Evolutionary conservation across 1,140 invertebrate genomes (phyloP), one percentile per base, ranked within the genome.

Genomic region (Vollenhovia emeryi): DNA sequence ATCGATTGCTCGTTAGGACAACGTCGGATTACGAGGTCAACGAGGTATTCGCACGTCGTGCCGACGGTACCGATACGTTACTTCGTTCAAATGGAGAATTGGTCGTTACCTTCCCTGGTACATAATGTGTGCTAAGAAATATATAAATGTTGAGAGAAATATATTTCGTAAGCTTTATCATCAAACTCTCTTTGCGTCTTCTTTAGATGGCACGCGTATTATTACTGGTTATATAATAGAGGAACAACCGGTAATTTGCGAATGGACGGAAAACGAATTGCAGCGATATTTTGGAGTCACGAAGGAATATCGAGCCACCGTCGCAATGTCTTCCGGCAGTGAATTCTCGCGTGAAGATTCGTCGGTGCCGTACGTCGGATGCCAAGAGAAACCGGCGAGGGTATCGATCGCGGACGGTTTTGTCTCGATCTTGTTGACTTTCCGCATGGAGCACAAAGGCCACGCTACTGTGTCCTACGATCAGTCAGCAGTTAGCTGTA

Each of bases 61-160:
- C 93, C 86, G 96, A 96, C 91, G 96, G 95, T 27, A 96, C 95
- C 33, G 93, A 93, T 90, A 94, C 91, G 75, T 91, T 96, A 52
- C 88, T 95, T 36, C 95, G 95, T 92, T 95, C 94, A 85, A 93
- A 95, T 86, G 95, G 95, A 40, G 91, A 95, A 79, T 93, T 94
- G 62, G 78, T 95, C 50, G 94, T 95, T 52, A 94, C 93, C 60
- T 93, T 93, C 93, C 80, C 90, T 1, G 93, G 92, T 93, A 89
- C 0, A 66, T 5, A 24, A 13, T 8, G 21, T 21, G 18, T 11
- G 3, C 24, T 11, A 52, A n/a, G n/a, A 52, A 13, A 68, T 21
- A 40, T 50, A 13, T 27, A n/a, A n/a, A n/a, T n/a, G n/a, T n/a
- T n/a, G n/a, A n/a, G n/a, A n/a, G n/a, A 52, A 13, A 68, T 21